These are phyloP conservation scores for Stenchaetothrips biformis DNA, from an alignment of 2,888 invertebrate species.

Conservation along the genomic window DNA sequence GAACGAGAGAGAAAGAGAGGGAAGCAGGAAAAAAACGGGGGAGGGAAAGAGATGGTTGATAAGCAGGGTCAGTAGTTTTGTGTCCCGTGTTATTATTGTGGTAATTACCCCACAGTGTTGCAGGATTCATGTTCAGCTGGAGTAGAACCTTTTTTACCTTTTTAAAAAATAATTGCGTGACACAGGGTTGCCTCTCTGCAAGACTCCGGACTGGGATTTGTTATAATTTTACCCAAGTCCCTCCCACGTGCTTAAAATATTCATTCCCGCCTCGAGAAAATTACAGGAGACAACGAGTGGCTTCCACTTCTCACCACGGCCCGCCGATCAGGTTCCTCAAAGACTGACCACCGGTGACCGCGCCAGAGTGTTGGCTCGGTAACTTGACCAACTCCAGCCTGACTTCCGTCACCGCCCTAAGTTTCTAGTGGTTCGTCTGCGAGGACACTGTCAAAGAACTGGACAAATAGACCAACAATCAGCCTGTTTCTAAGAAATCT, in stretches of 20 bases:
- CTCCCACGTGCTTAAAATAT: too few relatives aligned
- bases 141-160: not conserved
- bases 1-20: too few relatives aligned
- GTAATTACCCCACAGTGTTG: not conserved
- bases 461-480: not conserved
- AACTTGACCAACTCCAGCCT: not conserved
- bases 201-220: too few relatives aligned
- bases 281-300: too few relatives aligned
- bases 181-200: too few relatives aligned
- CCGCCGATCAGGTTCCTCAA: not conserved
- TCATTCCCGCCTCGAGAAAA: too few relatives aligned
- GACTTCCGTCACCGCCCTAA: not conserved
- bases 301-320: too few relatives aligned
- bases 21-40: not conserved
- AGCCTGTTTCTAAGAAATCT: not conserved
- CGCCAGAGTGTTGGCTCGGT: not conserved
- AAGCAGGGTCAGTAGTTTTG: slow-evolving; percentile 5
- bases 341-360: not conserved
- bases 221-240: too few relatives aligned
- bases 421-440: not conserved
- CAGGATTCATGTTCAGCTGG: not conserved
- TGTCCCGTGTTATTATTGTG: not conserved
- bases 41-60: not conserved
- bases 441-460: not conserved
- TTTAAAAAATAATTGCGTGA: too few relatives aligned